A percentile compares a stretch with the other conserved stretches of the same genome.
Evolutionary conservation across 2,113 vertebrate genomes (phyloP).

Genomic region (Stigmatopora argus): DNA sequence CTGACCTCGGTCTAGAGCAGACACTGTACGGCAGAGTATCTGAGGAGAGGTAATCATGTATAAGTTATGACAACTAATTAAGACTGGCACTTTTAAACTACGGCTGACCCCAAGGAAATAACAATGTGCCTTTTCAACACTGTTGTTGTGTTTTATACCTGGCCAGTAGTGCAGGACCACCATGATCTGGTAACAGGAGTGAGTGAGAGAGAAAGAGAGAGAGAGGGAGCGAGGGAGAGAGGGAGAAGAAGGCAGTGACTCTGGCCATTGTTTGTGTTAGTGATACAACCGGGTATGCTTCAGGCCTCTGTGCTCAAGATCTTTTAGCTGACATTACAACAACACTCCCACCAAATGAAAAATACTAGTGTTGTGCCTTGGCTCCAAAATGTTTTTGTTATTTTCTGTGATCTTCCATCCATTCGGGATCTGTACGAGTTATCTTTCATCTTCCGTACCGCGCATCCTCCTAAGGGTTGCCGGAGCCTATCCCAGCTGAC

Average conservation of each 20-base stretch:
- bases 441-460: too few relatives aligned
- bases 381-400: too few relatives aligned
- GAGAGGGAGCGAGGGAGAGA: constrained; percentile 63
- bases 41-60: constrained; percentile 73
- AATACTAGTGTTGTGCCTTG: too few relatives aligned
- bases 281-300: constrained; percentile 16
- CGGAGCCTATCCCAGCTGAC: too few relatives aligned
- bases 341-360: too few relatives aligned
- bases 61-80: constrained; percentile 87
- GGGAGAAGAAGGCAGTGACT: constrained; percentile 43
- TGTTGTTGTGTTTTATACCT: constrained; percentile 74
- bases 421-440: too few relatives aligned
- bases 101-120: constrained; percentile 69
- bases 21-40: constrained; percentile 31
- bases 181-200: constrained; percentile 78
- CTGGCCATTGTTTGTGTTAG: constrained; percentile 25
- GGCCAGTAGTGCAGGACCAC: constrained; percentile 61
- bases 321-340: not conserved
- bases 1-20: constrained; percentile 21
- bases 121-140: constrained; percentile 73
- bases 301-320: constrained; percentile 2
- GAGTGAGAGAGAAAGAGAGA: constrained; percentile 62
- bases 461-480: too few relatives aligned
- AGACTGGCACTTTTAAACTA: constrained; percentile 75
- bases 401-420: too few relatives aligned